A percentile compares a stretch with the other conserved stretches of the same genome.
These are phyloP conservation scores for Drymonia ruficornis DNA, from an alignment of 2,888 invertebrate species.

Conservation along the genomic window DNA sequence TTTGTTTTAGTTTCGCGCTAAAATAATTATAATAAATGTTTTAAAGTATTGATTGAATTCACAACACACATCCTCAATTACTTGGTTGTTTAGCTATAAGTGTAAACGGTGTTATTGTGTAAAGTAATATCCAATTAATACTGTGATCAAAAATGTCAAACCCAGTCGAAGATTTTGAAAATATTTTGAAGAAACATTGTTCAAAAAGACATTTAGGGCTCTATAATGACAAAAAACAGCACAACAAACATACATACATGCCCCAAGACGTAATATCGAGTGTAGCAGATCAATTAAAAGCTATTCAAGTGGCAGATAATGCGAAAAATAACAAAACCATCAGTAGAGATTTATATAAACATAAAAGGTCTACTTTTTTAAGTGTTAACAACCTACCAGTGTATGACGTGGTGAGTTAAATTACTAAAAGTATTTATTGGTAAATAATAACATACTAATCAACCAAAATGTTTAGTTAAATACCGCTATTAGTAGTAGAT, in stretches of 20 bases:
- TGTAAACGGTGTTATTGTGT: not conserved
- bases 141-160: conserved; percentile 23
- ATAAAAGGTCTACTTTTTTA: conserved; percentile 46
- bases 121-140: not conserved
- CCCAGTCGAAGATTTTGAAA: conserved; percentile 45
- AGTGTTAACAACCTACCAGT: conserved; percentile 50
- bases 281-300: conserved; percentile 62
- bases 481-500: no score
- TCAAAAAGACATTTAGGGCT: conserved; percentile 34
- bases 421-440: not conserved
- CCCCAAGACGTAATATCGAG: conserved; percentile 57
- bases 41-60: no score
- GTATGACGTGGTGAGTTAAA: conserved; percentile 39
- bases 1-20: not conserved
- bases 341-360: conserved; percentile 26
- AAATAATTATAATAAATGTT: not conserved
- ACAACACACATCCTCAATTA: no score
- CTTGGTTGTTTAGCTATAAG: no score
- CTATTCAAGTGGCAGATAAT: conserved; percentile 60
- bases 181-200: conserved; percentile 42
- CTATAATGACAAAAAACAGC: conserved; percentile 39
- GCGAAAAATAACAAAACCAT: conserved; percentile 23
- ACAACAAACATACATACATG: conserved; percentile 23
- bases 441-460: no score
- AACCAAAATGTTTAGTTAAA: no score